phyloP scores from a whole-genome alignment of 2,797 vertebrate species.

The Fundulus diaphanus region DNA sequence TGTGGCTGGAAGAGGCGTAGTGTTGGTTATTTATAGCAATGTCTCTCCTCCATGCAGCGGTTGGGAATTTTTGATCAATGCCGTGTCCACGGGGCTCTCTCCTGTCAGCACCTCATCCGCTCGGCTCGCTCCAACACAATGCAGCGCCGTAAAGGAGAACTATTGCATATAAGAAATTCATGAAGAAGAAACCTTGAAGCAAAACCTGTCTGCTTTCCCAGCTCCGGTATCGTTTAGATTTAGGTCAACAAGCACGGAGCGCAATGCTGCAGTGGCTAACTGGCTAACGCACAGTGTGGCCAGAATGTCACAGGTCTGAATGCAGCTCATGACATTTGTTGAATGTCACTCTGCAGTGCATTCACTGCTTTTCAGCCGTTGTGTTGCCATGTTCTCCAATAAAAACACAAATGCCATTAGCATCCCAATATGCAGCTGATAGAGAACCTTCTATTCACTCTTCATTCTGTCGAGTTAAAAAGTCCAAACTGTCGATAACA shows the following conservation, averaged over 20 bases:
- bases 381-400: constrained; percentile 15
- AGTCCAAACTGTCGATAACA: neutral
- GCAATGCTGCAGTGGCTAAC: constrained; percentile 19
- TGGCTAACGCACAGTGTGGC: constrained; percentile 18
- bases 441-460: neutral
- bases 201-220: neutral
- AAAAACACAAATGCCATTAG: constrained; percentile 23
- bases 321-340: constrained; percentile 61
- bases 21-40: constrained; percentile 65
- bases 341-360: constrained; percentile 52
- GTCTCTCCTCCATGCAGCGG: constrained; percentile 29
- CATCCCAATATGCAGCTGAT: constrained; percentile 10
- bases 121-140: constrained; percentile 15
- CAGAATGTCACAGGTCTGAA: constrained; percentile 68
- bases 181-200: constrained; percentile 15
- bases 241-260: constrained; percentile 36
- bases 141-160: constrained; percentile 1
- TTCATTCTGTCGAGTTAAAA: neutral
- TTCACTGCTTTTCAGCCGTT: constrained; percentile 25
- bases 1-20: constrained; percentile 57
- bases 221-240: constrained; percentile 7
- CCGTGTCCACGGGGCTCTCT: constrained; percentile 19
- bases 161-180: constrained; percentile 39
- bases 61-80: constrained; percentile 50
- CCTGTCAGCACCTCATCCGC: constrained; percentile 22